Conservation (phyloP, 2,888 invertebrate genomes). For the Lasius fuliginosus region DNA sequence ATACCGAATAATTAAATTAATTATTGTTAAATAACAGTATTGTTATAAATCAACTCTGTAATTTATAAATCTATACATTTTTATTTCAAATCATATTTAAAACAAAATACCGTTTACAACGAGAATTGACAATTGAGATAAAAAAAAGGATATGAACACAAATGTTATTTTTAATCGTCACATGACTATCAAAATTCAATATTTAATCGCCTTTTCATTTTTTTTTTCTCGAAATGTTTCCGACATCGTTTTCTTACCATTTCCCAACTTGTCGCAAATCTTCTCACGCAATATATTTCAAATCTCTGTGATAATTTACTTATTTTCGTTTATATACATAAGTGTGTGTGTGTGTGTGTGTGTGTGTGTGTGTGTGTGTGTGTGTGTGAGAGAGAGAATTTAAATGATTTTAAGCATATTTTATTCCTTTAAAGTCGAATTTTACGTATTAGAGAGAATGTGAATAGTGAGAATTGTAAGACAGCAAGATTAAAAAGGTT, state of each 20-base stretch:
- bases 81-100: neutral
- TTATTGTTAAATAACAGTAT: neutral
- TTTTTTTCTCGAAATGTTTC: constrained; percentile 3
- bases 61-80: neutral
- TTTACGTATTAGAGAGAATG: neutral
- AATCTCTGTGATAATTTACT: neutral
- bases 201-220: neutral
- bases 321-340: neutral
- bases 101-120: neutral
- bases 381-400: neutral
- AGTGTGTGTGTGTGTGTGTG: too few species aligned
- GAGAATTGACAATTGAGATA: neutral
- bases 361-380: too few species aligned
- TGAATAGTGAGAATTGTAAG: neutral
- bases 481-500: neutral
- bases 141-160: neutral
- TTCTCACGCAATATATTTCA: neutral
- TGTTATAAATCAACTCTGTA: too few species aligned
- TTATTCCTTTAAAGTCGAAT: neutral
- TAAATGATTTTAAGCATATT: neutral
- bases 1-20: neutral
- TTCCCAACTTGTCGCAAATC: neutral
- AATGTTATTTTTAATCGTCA: neutral
- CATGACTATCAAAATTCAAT: neutral
- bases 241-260: neutral